Conservation (phyloP, 2,113 vertebrate species). For the Rhabdomys dilectus region DNA sequence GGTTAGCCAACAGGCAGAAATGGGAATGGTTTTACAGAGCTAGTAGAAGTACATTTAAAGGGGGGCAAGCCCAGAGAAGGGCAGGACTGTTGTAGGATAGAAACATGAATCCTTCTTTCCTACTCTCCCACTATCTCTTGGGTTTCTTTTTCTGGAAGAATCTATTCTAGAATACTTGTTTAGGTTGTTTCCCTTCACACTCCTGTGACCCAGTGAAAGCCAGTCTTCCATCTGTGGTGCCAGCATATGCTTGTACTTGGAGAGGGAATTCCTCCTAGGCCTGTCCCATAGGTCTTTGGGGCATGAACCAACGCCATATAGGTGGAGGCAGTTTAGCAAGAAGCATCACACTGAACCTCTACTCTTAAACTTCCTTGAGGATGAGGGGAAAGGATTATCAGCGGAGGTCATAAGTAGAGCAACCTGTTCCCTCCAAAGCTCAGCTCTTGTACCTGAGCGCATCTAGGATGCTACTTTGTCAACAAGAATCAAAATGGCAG, state of each 20-base stretch:
- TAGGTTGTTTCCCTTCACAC: neutral
- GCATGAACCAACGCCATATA: neutral
- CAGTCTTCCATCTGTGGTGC: neutral
- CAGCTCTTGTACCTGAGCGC: neutral
- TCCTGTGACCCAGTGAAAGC: neutral
- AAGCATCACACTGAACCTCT: accelerated
- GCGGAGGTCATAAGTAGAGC: neutral
- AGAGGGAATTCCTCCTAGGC: neutral
- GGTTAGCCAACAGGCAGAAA: conserved; percentile 8
- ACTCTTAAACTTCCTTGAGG: neutral
- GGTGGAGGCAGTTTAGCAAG: neutral
- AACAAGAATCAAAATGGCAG: neutral
- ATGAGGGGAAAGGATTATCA: neutral
- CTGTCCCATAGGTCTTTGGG: neutral
- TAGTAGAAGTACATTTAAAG: neutral
- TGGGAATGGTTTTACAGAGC: neutral
- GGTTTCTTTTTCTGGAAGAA: neutral
- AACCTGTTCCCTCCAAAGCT: neutral
- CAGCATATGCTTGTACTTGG: neutral
- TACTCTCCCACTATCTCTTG: accelerated
- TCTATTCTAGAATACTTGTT: neutral
- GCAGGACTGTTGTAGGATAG: neutral
- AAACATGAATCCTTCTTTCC: neutral
- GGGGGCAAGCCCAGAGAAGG: neutral
- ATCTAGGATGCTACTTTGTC: neutral